These are phyloP conservation scores for Drosophila azteca DNA, from an alignment of 1,140 invertebrate genomes.

Conservation along the genomic window DNA sequence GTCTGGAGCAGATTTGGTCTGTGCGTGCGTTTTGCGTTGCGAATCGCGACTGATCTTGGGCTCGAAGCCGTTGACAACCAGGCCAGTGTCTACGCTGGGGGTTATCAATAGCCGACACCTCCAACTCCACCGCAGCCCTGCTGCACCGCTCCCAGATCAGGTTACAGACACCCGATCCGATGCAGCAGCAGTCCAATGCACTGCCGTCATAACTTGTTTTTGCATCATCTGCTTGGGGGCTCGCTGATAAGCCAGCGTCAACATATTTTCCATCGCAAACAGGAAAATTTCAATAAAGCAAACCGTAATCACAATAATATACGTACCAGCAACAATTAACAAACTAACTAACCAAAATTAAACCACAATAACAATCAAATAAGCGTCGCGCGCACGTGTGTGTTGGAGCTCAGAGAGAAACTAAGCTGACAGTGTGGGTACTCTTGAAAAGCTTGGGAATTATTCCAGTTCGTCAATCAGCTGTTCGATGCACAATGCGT, in stretches of 20 bases:
- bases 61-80: constrained; percentile 53
- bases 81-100: constrained; percentile 44
- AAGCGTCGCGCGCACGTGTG: constrained; percentile 54
- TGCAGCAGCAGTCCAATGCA: constrained; percentile 42
- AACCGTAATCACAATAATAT: not conserved
- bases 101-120: constrained; percentile 57
- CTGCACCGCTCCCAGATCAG: constrained; percentile 35
- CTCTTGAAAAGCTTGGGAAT: too few relatives aligned
- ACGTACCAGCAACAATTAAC: constrained; percentile 6
- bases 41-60: constrained; percentile 38
- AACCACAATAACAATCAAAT: constrained; percentile 44
- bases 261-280: constrained; percentile 55
- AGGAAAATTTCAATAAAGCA: not conserved
- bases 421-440: too few relatives aligned
- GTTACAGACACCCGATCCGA: constrained; percentile 49
- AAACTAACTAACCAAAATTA: constrained; percentile 52
- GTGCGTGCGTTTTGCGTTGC: constrained; percentile 21
- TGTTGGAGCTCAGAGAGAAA: constrained; percentile 1
- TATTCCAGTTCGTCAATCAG: too few relatives aligned
- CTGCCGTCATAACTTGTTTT: constrained; percentile 64
- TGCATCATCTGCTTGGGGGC: constrained; percentile 31
- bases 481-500: too few relatives aligned
- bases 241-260: constrained; percentile 63
- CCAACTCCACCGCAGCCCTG: constrained; percentile 34
- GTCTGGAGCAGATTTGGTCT: not conserved